Conservation (phyloP, 2,797 vertebrate genomes). For the Coccyzus lansbergi region DNA sequence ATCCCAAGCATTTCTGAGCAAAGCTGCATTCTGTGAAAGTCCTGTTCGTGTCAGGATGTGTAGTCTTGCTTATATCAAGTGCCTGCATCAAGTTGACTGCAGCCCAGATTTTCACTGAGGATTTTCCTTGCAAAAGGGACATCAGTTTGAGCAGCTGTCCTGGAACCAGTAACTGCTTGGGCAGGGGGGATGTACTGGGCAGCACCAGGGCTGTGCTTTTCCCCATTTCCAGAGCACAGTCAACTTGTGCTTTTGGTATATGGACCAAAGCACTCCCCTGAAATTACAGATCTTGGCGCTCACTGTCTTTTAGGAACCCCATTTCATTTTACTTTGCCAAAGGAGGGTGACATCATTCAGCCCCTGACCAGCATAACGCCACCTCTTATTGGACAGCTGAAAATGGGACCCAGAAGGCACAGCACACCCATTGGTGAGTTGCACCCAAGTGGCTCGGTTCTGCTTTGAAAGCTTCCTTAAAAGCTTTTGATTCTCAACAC, state of each 20-base stretch:
- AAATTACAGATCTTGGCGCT: neutral
- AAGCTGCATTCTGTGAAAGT: neutral
- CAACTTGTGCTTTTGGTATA: neutral
- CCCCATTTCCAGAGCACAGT: neutral
- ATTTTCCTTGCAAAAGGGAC: neutral
- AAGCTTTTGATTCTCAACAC: neutral
- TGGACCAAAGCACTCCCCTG: neutral
- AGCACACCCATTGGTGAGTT: conserved; percentile 96
- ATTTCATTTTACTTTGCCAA: conserved; percentile 90
- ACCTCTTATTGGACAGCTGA: conserved; percentile 86
- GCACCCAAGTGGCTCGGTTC: neutral
- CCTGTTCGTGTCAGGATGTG: neutral
- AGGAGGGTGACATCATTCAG: conserved; percentile 88
- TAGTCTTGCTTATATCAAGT: neutral
- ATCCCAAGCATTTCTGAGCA: neutral
- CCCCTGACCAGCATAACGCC: conserved; percentile 84
- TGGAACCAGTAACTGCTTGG: neutral
- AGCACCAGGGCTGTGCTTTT: neutral
- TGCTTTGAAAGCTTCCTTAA: neutral
- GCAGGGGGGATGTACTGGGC: neutral
- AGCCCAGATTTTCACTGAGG: neutral
- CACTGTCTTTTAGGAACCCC: conserved; percentile 81
- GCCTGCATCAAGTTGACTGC: neutral
- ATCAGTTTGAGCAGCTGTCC: neutral
- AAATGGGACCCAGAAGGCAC: conserved; percentile 91